These are phyloP conservation scores for Melipona quadrifasciata DNA, from an alignment of 1,140 invertebrate species.

Conservation along the genomic window DNA sequence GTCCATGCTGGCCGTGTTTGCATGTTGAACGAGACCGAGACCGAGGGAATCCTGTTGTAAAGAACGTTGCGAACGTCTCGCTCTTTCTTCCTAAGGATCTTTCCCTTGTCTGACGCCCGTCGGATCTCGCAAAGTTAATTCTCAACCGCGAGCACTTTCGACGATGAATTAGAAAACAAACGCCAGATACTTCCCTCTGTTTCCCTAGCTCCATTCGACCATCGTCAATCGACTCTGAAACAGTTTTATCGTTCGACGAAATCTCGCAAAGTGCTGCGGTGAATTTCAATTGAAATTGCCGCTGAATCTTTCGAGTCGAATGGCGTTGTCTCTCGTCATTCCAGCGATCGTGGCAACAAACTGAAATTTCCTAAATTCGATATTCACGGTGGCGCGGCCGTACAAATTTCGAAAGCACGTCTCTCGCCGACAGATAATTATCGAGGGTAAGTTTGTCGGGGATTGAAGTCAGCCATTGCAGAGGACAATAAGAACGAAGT, in stretches of 20 bases:
- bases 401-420: background rate
- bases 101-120: background rate
- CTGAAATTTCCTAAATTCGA: background rate
- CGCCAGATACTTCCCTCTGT: background rate
- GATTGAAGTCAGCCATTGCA: background rate
- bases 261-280: background rate
- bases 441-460: background rate
- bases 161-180: constrained; percentile 1
- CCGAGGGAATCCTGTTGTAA: constrained; percentile 29
- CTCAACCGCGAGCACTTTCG: too few species aligned
- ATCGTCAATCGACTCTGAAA: too few species aligned
- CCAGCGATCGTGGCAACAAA: too few species aligned
- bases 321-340: too few species aligned
- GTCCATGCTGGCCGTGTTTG: constrained; percentile 39
- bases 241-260: background rate
- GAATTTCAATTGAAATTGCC: background rate
- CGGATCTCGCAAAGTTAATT: background rate
- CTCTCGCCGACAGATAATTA: background rate
- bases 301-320: too few species aligned
- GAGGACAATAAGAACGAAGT: background rate
- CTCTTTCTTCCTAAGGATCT: constrained; percentile 10
- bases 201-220: too few species aligned
- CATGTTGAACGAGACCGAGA: constrained; percentile 32
- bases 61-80: background rate
- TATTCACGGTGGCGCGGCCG: background rate